A percentile compares a stretch with the other conserved stretches of the same genome.
These are phyloP conservation scores for Spialia ferax DNA, from an alignment of 2,888 invertebrate genomes.

Conservation along the genomic window DNA sequence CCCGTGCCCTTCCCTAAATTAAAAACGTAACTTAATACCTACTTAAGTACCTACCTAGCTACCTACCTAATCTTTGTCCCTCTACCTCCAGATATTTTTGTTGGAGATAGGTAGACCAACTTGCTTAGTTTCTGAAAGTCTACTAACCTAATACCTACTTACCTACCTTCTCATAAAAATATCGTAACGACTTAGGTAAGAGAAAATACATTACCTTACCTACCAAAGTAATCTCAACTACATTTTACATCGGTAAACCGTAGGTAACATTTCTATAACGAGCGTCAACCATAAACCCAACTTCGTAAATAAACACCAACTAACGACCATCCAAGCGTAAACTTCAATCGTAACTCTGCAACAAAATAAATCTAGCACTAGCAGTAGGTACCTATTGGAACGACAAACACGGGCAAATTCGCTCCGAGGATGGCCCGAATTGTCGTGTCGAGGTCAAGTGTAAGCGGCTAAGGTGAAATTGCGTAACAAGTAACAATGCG, in stretches of 20 bases:
- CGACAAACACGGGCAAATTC: slow-evolving; percentile 9
- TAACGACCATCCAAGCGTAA: neutral
- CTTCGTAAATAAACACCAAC: neutral
- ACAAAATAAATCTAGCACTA: neutral
- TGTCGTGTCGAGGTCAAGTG: slow-evolving; percentile 75
- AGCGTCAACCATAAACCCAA: neutral
- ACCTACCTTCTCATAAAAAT: too few species aligned
- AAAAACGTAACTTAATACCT: too few species aligned
- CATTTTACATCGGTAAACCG: neutral
- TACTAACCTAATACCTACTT: too few species aligned
- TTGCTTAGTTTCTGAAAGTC: too few species aligned
- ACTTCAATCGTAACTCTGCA: neutral
- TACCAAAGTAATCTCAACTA: neutral
- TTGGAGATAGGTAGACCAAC: too few species aligned
- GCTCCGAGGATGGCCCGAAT: slow-evolving; percentile 23
- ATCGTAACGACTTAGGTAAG: too few species aligned
- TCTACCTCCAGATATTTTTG: too few species aligned
- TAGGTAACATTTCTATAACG: neutral
- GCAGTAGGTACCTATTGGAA: neutral
- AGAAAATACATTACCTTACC: neutral
- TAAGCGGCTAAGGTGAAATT: slow-evolving; percentile 81
- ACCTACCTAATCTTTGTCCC: too few species aligned
- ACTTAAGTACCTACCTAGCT: too few species aligned
- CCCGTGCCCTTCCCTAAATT: too few species aligned
- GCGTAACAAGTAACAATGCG: slow-evolving; percentile 72